phyloP scores from a whole-genome alignment of 2,113 vertebrate genomes.

The Perca schrenkii region DNA sequence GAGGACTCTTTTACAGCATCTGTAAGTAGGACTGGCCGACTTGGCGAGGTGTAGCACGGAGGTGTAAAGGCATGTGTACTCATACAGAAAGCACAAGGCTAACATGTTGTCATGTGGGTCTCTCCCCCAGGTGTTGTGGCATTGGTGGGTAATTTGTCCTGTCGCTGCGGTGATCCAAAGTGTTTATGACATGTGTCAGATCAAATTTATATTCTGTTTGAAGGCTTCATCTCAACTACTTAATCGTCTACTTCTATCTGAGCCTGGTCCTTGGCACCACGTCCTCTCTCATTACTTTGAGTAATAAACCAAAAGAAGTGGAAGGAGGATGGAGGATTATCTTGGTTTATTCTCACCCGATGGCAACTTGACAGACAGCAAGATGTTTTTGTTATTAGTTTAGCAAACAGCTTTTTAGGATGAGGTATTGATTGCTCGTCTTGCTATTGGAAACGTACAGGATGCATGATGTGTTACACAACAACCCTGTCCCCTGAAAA shows the following conservation, averaged over 20 bases:
- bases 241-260: conserved; percentile 71
- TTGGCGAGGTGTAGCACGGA: conserved; percentile 17
- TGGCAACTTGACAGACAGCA: conserved; percentile 38
- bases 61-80: conserved; percentile 53
- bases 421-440: conserved; percentile 9
- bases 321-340: conserved; percentile 37
- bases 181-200: conserved; percentile 81
- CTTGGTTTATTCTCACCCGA: conserved; percentile 33
- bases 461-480: not conserved
- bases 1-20: conserved; percentile 3
- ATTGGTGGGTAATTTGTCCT: conserved; percentile 74
- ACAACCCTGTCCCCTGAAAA: not conserved
- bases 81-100: conserved; percentile 38
- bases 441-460: not conserved
- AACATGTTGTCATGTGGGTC: conserved; percentile 52
- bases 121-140: conserved; percentile 67
- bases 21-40: not conserved
- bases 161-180: conserved; percentile 66
- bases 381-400: conserved; percentile 18
- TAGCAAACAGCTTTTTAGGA: conserved; percentile 14
- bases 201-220: conserved; percentile 72
- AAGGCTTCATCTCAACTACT: conserved; percentile 74
- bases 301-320: conserved; percentile 65
- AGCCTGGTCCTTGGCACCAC: conserved; percentile 52
- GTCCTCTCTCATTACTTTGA: conserved; percentile 74